phyloP scores from a whole-genome alignment of 2,113 vertebrate genomes.

The Callorhinus ursinus region DNA sequence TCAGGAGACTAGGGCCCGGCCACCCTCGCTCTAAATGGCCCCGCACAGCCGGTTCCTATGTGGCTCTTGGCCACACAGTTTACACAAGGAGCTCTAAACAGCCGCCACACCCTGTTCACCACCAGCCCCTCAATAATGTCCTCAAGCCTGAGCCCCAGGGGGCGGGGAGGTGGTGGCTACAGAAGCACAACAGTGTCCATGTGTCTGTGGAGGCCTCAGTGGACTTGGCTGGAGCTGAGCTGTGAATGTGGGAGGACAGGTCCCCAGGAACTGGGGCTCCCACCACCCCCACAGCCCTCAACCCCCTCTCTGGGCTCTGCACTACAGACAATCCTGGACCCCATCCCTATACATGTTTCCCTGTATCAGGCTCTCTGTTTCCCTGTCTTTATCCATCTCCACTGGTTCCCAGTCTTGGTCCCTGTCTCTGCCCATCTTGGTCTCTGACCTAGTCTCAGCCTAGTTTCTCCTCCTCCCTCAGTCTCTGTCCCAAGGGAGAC shows the following conservation, averaged over 20 bases:
- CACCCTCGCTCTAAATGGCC: no score
- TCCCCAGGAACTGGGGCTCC: neutral
- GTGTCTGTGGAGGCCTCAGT: neutral
- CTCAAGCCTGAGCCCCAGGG: no score
- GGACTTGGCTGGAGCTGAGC: neutral
- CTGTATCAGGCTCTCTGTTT: neutral
- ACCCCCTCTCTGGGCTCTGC: neutral
- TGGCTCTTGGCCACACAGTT: no score
- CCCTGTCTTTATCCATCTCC: neutral
- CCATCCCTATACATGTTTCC: neutral
- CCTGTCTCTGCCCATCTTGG: neutral
- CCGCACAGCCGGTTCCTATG: no score
- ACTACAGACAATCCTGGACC: neutral
- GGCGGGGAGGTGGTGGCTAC: neutral
- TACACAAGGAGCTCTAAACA: no score
- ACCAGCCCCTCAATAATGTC: no score
- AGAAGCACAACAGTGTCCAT: neutral
- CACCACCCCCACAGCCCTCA: neutral
- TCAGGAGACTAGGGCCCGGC: no score
- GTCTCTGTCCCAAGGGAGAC: constrained; percentile 78
- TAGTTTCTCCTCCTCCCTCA: neutral
- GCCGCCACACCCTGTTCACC: no score
- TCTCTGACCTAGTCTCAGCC: neutral
- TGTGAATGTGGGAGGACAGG: neutral
- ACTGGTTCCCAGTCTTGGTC: neutral